phyloP scores from a whole-genome alignment of 2,113 vertebrate genomes.

The Erinaceus europaeus region DNA sequence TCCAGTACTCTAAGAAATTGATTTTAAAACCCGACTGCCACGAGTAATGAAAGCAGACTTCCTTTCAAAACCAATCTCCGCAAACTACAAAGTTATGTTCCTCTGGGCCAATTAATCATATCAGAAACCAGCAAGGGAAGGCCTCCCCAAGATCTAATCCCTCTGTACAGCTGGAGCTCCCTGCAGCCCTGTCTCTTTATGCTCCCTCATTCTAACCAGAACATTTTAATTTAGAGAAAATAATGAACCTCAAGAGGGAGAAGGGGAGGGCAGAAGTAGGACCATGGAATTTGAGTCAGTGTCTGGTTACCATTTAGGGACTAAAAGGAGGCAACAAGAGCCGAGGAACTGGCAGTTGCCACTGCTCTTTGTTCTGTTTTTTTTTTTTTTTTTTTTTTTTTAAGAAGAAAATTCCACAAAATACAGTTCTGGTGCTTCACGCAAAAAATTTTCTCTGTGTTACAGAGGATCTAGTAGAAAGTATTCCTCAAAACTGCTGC shows the following conservation, averaged over 20 bases:
- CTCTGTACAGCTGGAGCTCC: constrained; percentile 4
- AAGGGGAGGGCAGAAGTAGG: background rate
- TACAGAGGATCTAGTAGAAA: constrained; percentile 8
- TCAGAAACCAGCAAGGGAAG: constrained; percentile 33
- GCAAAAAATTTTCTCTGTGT: constrained; percentile 36
- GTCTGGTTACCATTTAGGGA: constrained; percentile 65
- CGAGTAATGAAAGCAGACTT: background rate
- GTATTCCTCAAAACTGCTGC: background rate
- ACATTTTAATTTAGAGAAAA: constrained; percentile 71
- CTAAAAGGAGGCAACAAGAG: constrained; percentile 42
- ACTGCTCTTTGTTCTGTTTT: constrained; percentile 58
- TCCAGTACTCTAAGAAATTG: constrained; percentile 6
- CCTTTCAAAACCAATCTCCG: constrained; percentile 71
- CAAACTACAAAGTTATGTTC: constrained; percentile 53
- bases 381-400: too few species aligned
- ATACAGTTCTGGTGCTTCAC: background rate
- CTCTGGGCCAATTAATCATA: constrained; percentile 60
- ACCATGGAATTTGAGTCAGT: constrained; percentile 41
- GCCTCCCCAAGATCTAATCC: constrained; percentile 41
- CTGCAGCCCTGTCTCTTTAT: constrained; percentile 43
- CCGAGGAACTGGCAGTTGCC: constrained; percentile 34
- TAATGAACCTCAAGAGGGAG: constrained; percentile 62
- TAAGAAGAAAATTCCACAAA: constrained; percentile 48
- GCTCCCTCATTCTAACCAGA: constrained; percentile 42
- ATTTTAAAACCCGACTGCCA: constrained; percentile 12